These are phyloP conservation scores for Bellardia bayeri DNA, from an alignment of 2,888 invertebrate species.

Conservation along the genomic window DNA sequence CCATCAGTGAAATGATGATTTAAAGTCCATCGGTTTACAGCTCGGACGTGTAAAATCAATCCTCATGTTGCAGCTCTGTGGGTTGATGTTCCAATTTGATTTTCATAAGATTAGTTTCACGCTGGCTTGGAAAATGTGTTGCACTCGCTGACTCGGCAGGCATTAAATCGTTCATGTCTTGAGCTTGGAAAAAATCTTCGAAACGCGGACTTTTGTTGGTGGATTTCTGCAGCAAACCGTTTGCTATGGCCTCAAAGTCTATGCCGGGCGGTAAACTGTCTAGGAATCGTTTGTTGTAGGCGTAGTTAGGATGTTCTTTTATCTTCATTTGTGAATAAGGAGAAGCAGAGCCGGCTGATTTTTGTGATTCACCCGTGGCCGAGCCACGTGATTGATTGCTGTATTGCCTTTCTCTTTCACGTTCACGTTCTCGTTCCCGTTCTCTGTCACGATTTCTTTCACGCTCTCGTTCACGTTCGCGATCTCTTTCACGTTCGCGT, in stretches of 20 bases:
- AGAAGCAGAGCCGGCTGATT: constrained; percentile 75
- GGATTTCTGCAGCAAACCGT: constrained; percentile 82
- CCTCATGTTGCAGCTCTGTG: constrained; percentile 82
- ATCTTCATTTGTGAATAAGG: constrained; percentile 79
- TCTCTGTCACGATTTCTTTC: constrained; percentile 77
- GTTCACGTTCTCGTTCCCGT: constrained; percentile 75
- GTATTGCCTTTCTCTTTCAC: constrained; percentile 79
- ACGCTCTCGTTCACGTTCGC: constrained; percentile 77
- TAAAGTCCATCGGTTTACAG: constrained; percentile 1
- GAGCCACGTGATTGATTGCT: constrained; percentile 81
- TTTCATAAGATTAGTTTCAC: constrained; percentile 82
- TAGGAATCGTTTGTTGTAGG: constrained; percentile 82
- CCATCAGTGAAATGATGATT: constrained; percentile 10
- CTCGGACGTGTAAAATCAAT: constrained; percentile 75
- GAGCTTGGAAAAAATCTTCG: constrained; percentile 82
- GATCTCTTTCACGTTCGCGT: constrained; percentile 76
- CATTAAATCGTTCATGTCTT: constrained; percentile 82
- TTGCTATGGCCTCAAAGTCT: constrained; percentile 83
- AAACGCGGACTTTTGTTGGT: constrained; percentile 83
- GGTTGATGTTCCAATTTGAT: constrained; percentile 83
- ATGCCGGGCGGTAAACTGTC: constrained; percentile 83
- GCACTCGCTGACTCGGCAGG: constrained; percentile 77
- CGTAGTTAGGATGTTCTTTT: constrained; percentile 80
- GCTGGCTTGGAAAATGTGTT: constrained; percentile 77
- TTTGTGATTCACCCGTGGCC: constrained; percentile 54